Conservation (phyloP, 2,888 invertebrate species). For the Tricholauxania praeusta region DNA sequence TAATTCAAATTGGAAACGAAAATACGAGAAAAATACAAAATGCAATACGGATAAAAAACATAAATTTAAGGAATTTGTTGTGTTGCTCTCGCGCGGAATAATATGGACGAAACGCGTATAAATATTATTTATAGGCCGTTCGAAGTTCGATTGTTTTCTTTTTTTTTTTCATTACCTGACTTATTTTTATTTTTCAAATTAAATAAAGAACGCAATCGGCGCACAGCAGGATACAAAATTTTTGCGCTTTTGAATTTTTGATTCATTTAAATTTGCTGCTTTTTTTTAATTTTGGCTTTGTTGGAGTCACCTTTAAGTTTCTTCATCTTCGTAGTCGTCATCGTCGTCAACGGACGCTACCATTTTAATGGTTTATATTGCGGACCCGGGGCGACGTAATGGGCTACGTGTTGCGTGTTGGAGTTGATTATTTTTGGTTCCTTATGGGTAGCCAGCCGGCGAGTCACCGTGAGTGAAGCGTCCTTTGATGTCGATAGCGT, state of each 20-base stretch:
- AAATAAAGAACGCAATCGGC: constrained; percentile 45
- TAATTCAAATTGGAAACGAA: constrained; percentile 60
- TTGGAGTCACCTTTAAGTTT: background rate
- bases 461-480: constrained; percentile 44
- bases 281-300: constrained; percentile 16
- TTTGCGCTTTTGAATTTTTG: constrained; percentile 32
- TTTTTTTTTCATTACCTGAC: constrained; percentile 5
- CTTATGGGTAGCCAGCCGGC: constrained; percentile 27
- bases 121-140: constrained; percentile 42
- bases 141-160: constrained; percentile 9
- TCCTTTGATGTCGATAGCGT: constrained; percentile 64
- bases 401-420: constrained; percentile 38
- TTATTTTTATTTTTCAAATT: constrained; percentile 30
- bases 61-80: constrained; percentile 27
- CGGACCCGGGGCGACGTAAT: constrained; percentile 51
- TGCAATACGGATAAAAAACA: background rate
- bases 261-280: constrained; percentile 29
- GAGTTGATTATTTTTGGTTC: constrained; percentile 23
- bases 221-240: constrained; percentile 49
- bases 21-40: constrained; percentile 22
- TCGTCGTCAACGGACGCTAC: constrained; percentile 20
- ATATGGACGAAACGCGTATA: constrained; percentile 31
- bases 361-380: constrained; percentile 38
- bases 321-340: constrained; percentile 5
- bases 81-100: background rate